phyloP scores from a whole-genome alignment of 2,888 invertebrate genomes.

The Mayetiola destructor region DNA sequence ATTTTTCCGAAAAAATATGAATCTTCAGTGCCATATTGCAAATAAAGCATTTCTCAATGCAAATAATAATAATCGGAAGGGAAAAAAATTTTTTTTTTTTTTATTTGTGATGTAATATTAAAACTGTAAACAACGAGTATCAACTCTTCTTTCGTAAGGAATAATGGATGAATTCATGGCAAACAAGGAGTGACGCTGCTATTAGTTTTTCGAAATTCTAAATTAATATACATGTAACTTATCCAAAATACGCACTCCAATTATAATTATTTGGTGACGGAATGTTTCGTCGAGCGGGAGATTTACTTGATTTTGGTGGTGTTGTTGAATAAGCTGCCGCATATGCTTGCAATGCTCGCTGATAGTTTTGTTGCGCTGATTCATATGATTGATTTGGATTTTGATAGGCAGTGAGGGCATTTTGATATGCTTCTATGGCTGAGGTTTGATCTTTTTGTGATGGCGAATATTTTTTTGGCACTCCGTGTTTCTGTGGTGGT shows the following conservation, averaged over 20 bases:
- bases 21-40: too few species aligned
- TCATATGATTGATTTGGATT: slow-evolving; percentile 1
- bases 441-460: not conserved
- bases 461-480: not conserved
- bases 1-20: too few species aligned
- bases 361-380: slow-evolving; percentile 9
- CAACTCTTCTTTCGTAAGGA: too few species aligned
- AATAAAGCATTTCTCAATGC: too few species aligned
- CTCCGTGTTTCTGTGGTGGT: not conserved
- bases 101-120: too few species aligned
- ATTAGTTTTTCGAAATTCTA: not conserved
- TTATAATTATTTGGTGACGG: slow-evolving; percentile 6
- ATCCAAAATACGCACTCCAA: slow-evolving; percentile 11
- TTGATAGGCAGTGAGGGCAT: not conserved
- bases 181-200: too few species aligned
- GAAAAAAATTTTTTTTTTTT: too few species aligned
- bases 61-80: too few species aligned
- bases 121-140: too few species aligned
- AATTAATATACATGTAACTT: not conserved
- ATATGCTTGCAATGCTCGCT: not conserved
- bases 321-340: not conserved
- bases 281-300: slow-evolving; percentile 35
- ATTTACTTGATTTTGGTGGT: slow-evolving; percentile 38
- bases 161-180: too few species aligned
- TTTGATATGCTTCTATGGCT: not conserved